Base-by-base conservation (phyloP, 2,888 invertebrate genomes). In the Aporophyla nigra region DNA sequence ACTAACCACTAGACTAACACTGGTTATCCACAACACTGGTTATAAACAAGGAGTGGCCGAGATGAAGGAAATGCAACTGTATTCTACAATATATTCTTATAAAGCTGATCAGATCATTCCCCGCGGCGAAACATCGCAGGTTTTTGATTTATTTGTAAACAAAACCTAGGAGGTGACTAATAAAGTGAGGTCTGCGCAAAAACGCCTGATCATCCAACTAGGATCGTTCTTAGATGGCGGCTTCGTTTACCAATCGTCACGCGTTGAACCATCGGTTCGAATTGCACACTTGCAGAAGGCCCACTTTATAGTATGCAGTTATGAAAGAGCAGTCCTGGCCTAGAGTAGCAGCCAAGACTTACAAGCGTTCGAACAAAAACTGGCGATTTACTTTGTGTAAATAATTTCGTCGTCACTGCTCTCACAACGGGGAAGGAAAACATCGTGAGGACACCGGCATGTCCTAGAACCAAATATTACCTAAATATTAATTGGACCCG, bases 191-290 rank as follows among this genome's bases (percentile, higher is more conserved):
- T 74, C 77, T 68, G 72, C 24, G 75, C 82, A 86, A 86, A 88
- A 85, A 76, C 49, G 69, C 27, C 73, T 82, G 81, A 76, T 85
- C 83, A 74, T 80, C 82, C 81, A 58, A 72, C 82, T 85, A 78
- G 76, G 67, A 71, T 78, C 70, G 78, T 82, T 84, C 85, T 76
- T 65, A 76, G 83, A 84, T 76, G 62, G 61, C 78, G 77, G 85
- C 85, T 88, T 89, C 89, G 58, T 77, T 79, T 86, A 73, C 86
- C 87, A 86, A 89, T 87, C 91, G 91, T 92, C 91, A 91, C 91
- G 92, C 90, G 89, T 80, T 62, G 33, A 76, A 40, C 27, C 14
- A 56, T 75, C 19, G 5, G 33, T 14, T 65, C 10, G 51, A 70
- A 66, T 46, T 65, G 54, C 53, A 27, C 21, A 62, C 12, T 46